Evolutionary conservation across 2,797 vertebrate species (phyloP), one percentile per base, ranked within the genome.

Genomic region (Etheostoma perlongum): DNA sequence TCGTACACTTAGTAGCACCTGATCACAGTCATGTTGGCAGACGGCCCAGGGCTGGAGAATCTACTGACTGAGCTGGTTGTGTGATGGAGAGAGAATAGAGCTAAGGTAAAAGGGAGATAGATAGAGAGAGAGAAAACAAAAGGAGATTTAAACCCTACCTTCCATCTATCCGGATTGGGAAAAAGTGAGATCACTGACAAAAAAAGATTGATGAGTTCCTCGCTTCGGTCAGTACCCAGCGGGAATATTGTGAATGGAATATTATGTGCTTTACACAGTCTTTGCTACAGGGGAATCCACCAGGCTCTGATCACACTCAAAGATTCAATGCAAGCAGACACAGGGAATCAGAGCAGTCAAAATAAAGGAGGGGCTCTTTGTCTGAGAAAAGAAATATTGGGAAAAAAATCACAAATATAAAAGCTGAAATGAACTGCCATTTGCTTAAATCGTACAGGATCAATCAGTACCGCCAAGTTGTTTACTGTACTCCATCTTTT

Each of bases 101-200:
- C 18, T 27, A 55, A 64, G 69, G 64, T 52, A 64, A 58, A 44
- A 27, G 44, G 4, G 60, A 61, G 33, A 11, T 30, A n/a, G 27
- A 14, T 13, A 27, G 27, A 61, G 33, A 11, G 42, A 14, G 13
- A 65, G 63, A 53, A 57, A 74, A 63, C 2, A 2, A 77, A 81
- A 74, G 70, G 72, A 84, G 83, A 87, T 82, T 91, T 79, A 85
- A 89, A 83, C 78, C 62, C 40, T 73, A 60, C 49, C 78, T 66
- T 75, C 64, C 74, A 82, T 86, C 77, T 67, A 70, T 84, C 30
- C 12, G 60, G 68, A 82, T 65, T 71, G 55, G 62, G 55, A 25
- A 87, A 87, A 79, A 83, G 81, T 88, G 72, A 82, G 69, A 81
- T 90, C 80, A 72, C 78, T 72, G 63, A 74, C 23, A 52, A 85